Evolutionary conservation across 2,888 invertebrate genomes (phyloP).

Genomic region (Aproaerema taeniolella): DNA sequence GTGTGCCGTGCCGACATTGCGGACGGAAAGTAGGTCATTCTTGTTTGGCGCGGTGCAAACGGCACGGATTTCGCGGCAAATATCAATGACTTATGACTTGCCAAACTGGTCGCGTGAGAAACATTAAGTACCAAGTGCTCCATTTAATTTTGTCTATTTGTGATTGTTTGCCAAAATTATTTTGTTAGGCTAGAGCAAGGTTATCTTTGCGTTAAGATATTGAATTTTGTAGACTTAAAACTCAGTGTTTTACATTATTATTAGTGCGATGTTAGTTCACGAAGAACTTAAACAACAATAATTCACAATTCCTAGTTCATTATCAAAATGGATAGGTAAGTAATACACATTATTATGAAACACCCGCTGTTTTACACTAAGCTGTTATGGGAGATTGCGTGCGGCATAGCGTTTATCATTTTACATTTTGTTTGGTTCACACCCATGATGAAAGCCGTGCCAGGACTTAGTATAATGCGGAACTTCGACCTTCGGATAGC

Average conservation of each 20-base stretch:
- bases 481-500: conserved; percentile 4
- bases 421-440: conserved; percentile 23
- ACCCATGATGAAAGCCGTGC: conserved; percentile 12
- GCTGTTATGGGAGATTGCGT: conserved; percentile 29
- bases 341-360: too few species aligned
- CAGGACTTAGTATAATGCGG: conserved; percentile 5
- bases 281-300: too few species aligned
- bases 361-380: background rate
- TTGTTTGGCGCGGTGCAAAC: conserved; percentile 42
- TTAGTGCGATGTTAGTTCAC: too few species aligned
- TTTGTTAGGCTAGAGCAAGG: background rate
- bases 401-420: conserved; percentile 24
- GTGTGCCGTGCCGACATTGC: conserved; percentile 35
- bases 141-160: conserved; percentile 11
- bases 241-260: too few species aligned
- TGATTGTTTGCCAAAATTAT: background rate
- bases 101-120: conserved; percentile 30
- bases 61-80: conserved; percentile 44
- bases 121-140: conserved; percentile 6
- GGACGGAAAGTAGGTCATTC: conserved; percentile 55
- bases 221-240: too few species aligned
- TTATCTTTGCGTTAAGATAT: background rate
- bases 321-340: too few species aligned
- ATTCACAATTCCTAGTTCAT: too few species aligned
- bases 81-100: conserved; percentile 37